A percentile compares a stretch with the other conserved stretches of the same genome.
These are phyloP conservation scores for Mustelus asterias DNA, from an alignment of 2,113 vertebrate species.

Conservation along the genomic window DNA sequence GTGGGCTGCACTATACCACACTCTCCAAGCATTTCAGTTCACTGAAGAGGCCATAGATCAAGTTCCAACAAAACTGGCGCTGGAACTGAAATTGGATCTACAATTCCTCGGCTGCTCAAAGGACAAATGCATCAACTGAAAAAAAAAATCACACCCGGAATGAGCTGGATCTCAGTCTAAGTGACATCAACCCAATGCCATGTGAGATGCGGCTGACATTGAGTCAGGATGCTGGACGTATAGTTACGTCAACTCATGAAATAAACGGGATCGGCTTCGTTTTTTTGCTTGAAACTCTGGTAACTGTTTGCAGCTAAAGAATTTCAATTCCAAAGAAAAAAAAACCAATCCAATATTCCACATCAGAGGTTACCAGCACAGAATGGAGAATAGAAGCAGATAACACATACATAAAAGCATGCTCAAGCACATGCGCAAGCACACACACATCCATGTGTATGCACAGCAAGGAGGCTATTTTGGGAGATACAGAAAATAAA, in stretches of 20 bases:
- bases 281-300: neutral
- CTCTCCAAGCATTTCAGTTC: neutral
- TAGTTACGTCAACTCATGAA: neutral
- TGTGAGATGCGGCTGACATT: neutral
- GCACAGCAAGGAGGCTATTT: neutral
- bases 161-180: neutral
- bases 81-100: conserved; percentile 9
- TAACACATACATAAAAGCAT: neutral
- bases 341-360: neutral
- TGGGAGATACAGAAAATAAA: neutral
- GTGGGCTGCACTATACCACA: neutral
- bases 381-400: neutral
- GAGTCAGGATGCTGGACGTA: neutral
- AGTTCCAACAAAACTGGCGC: conserved; percentile 18
- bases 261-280: neutral
- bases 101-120: neutral
- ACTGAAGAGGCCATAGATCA: neutral
- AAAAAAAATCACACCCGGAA: neutral
- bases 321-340: neutral
- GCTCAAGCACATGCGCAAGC: neutral
- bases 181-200: neutral
- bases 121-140: conserved; percentile 1
- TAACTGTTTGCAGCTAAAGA: neutral
- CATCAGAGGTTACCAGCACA: neutral
- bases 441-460: neutral